phyloP scores from a whole-genome alignment of 2,797 vertebrate species.

The Nannoperca australis region DNA sequence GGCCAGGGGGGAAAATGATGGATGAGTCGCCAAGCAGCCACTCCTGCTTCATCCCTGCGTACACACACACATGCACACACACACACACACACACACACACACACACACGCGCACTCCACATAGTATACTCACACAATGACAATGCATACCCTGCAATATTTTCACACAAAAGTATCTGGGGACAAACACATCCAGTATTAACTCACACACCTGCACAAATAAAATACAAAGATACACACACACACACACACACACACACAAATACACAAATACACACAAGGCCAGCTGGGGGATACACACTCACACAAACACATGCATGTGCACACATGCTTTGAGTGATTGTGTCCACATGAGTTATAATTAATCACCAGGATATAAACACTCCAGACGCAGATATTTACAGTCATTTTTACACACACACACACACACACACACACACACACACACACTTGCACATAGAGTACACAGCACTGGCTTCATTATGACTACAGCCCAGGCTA shows the following conservation, averaged over 20 bases:
- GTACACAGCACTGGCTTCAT: constrained; percentile 58
- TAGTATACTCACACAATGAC: constrained; percentile 47
- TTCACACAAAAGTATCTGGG: constrained; percentile 41
- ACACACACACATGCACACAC: constrained; percentile 18
- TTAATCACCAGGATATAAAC: constrained; percentile 70
- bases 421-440: constrained; percentile 39
- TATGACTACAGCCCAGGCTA: constrained; percentile 69
- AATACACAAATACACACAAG: constrained; percentile 37
- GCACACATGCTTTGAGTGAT: constrained; percentile 52
- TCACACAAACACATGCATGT: constrained; percentile 15
- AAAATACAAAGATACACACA: constrained; percentile 35
- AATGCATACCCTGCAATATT: constrained; percentile 53
- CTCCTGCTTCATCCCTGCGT: constrained; percentile 68
- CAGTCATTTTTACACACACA: constrained; percentile 43
- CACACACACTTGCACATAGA: constrained; percentile 3
- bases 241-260: constrained; percentile 16
- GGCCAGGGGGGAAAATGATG: constrained; percentile 78
- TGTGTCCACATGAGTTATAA: constrained; percentile 70
- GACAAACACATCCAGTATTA: constrained; percentile 20
- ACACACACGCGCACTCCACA: constrained; percentile 37
- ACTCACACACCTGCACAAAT: constrained; percentile 34
- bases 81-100: constrained; percentile 12
- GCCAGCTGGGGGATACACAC: constrained; percentile 58
- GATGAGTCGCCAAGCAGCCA: constrained; percentile 78
- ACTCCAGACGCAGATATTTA: constrained; percentile 66